Conservation (phyloP, 2,797 vertebrate species). For the Amazonetta brasiliensis region DNA sequence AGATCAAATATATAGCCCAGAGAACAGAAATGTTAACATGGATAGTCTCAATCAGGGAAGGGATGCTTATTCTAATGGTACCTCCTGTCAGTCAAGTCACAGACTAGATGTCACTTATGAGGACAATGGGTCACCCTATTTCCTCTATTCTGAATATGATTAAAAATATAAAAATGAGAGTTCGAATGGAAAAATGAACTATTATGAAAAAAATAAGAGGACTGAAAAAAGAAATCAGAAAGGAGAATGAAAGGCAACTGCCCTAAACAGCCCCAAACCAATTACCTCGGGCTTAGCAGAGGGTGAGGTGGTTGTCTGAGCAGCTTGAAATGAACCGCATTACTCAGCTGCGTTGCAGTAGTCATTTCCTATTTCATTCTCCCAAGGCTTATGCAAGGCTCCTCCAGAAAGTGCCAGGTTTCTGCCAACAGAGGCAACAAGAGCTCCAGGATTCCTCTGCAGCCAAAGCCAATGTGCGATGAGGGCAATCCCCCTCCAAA, state of each 20-base stretch:
- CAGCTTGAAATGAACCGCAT: background rate
- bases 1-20: slow-evolving; percentile 30
- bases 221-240: background rate
- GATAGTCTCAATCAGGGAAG: background rate
- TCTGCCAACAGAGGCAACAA: background rate
- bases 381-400: background rate
- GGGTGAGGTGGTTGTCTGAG: background rate
- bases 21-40: slow-evolving; percentile 2
- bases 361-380: background rate
- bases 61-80: slow-evolving; percentile 32
- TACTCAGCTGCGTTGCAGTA: background rate
- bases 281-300: background rate
- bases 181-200: background rate
- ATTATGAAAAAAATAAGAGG: slow-evolving; percentile 9
- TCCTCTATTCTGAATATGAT: background rate
- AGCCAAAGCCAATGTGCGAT: background rate
- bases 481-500: background rate
- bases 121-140: background rate
- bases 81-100: slow-evolving; percentile 29
- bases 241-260: background rate
- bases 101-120: background rate
- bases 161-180: slow-evolving; percentile 45
- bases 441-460: background rate
- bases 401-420: background rate
- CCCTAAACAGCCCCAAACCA: background rate